Evolutionary conservation across 2,888 invertebrate genomes (phyloP).

Genomic region (Eupithecia pulchellata): DNA sequence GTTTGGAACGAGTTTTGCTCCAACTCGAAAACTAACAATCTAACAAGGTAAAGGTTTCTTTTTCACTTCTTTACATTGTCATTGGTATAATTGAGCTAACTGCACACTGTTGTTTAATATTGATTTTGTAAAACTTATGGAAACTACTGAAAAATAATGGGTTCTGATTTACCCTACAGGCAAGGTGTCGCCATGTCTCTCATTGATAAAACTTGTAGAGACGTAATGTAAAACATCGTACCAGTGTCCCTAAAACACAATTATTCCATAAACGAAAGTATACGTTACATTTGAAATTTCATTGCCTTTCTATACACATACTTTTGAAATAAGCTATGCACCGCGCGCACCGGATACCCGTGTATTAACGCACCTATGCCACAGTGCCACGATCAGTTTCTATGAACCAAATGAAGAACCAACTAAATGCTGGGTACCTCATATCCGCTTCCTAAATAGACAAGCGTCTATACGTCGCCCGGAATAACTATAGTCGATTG

Average conservation of each 20-base stretch:
- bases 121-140: too few relatives aligned
- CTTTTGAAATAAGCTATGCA: slow-evolving; percentile 78
- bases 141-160: too few relatives aligned
- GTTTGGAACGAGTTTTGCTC: too few relatives aligned
- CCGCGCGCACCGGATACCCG: slow-evolving; percentile 79
- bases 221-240: not conserved
- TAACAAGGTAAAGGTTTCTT: too few relatives aligned
- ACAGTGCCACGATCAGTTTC: slow-evolving; percentile 22
- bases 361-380: slow-evolving; percentile 74
- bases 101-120: too few relatives aligned
- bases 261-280: slow-evolving; percentile 71
- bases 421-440: slow-evolving; percentile 73
- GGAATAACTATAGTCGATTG: slow-evolving; percentile 82
- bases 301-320: slow-evolving; percentile 75
- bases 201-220: slow-evolving; percentile 5
- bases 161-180: too few relatives aligned
- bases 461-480: slow-evolving; percentile 81
- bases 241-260: slow-evolving; percentile 69
- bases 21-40: too few relatives aligned
- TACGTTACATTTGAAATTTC: slow-evolving; percentile 74
- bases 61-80: too few relatives aligned
- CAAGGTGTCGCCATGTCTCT: too few relatives aligned
- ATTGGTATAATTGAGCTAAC: too few relatives aligned
- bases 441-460: slow-evolving; percentile 86
- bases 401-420: slow-evolving; percentile 79